These are phyloP conservation scores for Cheilosia impressa DNA, from an alignment of 2,888 invertebrate genomes.

Conservation along the genomic window DNA sequence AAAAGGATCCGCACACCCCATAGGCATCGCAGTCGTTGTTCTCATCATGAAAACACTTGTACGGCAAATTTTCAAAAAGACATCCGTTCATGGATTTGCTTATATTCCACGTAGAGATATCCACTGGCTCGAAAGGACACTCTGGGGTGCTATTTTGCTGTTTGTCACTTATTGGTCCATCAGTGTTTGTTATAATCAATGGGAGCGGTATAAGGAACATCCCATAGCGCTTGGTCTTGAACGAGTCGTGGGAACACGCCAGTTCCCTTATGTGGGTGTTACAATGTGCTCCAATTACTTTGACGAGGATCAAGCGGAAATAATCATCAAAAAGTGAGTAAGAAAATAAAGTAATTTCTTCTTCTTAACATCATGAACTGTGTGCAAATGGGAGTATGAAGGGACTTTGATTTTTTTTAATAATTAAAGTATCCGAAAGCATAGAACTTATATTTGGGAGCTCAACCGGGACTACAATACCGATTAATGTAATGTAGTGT, in stretches of 20 bases:
- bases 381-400: background rate
- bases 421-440: too few species aligned
- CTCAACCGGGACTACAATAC: too few species aligned
- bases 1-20: conserved; percentile 37
- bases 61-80: conserved; percentile 77
- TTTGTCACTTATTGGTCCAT: conserved; percentile 78
- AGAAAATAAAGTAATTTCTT: background rate
- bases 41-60: conserved; percentile 51
- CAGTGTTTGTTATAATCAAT: conserved; percentile 79
- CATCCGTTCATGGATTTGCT: conserved; percentile 80
- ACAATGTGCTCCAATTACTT: conserved; percentile 84
- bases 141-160: conserved; percentile 79
- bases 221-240: conserved; percentile 85
- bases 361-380: background rate
- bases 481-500: too few species aligned
- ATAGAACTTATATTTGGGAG: too few species aligned
- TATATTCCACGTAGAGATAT: conserved; percentile 79
- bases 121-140: conserved; percentile 80
- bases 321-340: conserved; percentile 79
- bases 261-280: conserved; percentile 84
- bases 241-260: conserved; percentile 84
- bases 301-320: conserved; percentile 79
- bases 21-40: background rate
- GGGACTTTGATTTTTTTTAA: too few species aligned
- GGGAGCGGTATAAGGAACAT: conserved; percentile 84